These are phyloP conservation scores for Cyanoderma ruficeps DNA, from an alignment of 2,113 vertebrate genomes.

Conservation along the genomic window DNA sequence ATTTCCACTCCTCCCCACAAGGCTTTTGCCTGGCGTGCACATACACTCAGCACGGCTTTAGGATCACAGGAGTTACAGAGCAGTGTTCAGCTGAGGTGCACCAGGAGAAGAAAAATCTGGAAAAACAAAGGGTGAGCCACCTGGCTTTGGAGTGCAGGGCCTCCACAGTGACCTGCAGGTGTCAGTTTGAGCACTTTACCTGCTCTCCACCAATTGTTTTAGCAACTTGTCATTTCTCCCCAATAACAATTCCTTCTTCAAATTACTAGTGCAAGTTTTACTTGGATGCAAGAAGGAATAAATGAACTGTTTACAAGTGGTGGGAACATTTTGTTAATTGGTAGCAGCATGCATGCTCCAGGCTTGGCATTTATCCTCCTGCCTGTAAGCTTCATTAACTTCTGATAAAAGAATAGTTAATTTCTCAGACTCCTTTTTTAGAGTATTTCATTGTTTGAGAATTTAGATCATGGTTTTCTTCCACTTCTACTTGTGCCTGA, in stretches of 20 bases:
- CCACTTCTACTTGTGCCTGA: neutral
- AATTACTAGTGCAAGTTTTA: neutral
- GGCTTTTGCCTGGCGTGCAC: neutral
- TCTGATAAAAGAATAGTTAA: constrained; percentile 18
- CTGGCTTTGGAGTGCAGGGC: accelerated
- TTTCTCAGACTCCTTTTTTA: constrained; percentile 18
- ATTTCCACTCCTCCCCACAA: neutral
- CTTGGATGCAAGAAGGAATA: neutral
- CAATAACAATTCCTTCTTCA: neutral
- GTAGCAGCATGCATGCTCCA: constrained; percentile 14
- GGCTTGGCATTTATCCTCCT: neutral
- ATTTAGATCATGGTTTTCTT: constrained; percentile 22
- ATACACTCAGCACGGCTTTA: neutral
- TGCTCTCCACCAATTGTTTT: neutral
- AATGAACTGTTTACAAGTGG: neutral
- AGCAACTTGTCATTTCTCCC: neutral
- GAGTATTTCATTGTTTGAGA: neutral
- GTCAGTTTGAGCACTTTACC: neutral
- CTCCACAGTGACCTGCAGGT: neutral
- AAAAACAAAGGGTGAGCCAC: accelerated
- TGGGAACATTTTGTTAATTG: constrained; percentile 30
- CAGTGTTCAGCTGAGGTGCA: neutral
- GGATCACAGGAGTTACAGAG: accelerated
- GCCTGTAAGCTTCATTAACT: constrained; percentile 33
- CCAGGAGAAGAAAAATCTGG: neutral